Evolutionary conservation across 2,888 invertebrate genomes (phyloP).

Genomic region (Parthenolecanium corni): DNA sequence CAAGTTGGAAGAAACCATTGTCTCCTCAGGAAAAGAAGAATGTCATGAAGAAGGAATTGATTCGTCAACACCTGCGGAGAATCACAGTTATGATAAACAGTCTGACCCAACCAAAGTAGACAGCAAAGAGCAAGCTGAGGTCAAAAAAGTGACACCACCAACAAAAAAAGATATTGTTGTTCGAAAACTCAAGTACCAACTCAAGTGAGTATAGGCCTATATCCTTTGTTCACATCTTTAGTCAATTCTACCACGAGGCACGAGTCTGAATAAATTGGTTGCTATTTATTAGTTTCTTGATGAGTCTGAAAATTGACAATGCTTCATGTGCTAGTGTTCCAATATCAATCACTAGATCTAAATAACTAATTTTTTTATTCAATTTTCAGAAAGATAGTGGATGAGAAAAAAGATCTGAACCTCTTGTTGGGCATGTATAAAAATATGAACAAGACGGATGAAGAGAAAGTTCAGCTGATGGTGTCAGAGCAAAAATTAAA

Average conservation of each 20-base stretch:
- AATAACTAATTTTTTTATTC: not conserved
- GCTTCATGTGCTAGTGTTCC: too few relatives aligned
- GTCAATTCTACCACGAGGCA: not conserved
- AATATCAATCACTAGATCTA: too few relatives aligned
- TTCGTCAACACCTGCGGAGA: not conserved
- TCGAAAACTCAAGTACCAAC: slow-evolving; percentile 18
- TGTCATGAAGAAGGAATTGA: slow-evolving; percentile 5
- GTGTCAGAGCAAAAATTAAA: slow-evolving; percentile 23
- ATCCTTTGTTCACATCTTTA: too few relatives aligned
- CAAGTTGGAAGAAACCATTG: slow-evolving; percentile 4
- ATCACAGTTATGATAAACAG: slow-evolving; percentile 4
- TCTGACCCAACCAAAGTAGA: slow-evolving; percentile 1
- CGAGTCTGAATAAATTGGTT: not conserved
- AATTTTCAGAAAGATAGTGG: slow-evolving; percentile 8
- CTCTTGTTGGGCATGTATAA: slow-evolving; percentile 18
- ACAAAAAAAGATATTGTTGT: slow-evolving; percentile 14
- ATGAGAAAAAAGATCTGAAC: slow-evolving; percentile 21
- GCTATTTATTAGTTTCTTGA: not conserved
- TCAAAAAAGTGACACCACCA: slow-evolving; percentile 14
- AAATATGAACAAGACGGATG: slow-evolving; percentile 22
- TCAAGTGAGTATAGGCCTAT: slow-evolving; percentile 7
- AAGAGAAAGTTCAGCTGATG: slow-evolving; percentile 22
- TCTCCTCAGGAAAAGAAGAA: not conserved
- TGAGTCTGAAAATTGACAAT: too few relatives aligned
- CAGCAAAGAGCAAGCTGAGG: slow-evolving; percentile 11